phyloP scores from a whole-genome alignment of 2,888 invertebrate species.

The Drosophila tanythrix region DNA sequence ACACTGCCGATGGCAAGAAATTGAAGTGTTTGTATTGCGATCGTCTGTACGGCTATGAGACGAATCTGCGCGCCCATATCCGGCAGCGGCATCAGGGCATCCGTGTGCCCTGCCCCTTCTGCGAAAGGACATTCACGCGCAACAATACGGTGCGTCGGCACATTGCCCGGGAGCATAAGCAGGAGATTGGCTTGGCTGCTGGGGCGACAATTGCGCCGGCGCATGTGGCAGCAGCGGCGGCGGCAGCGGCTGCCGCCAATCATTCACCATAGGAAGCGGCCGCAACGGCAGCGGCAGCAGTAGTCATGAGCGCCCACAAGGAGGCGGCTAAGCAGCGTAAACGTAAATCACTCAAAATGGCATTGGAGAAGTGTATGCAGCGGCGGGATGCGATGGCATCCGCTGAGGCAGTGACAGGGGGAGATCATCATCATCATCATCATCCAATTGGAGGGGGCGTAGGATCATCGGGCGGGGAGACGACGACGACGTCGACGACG shows the following conservation, averaged over 20 bases:
- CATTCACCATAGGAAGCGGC: slow-evolving; percentile 85
- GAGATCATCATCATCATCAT: slow-evolving; percentile 17
- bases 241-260: slow-evolving; percentile 83
- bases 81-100: slow-evolving; percentile 96
- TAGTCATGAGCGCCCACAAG: slow-evolving; percentile 83
- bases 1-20: slow-evolving; percentile 95
- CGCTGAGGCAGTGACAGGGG: slow-evolving; percentile 35
- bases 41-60: slow-evolving; percentile 96
- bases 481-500: neutral
- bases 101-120: slow-evolving; percentile 95
- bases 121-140: slow-evolving; percentile 95
- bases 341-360: slow-evolving; percentile 83
- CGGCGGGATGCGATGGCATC: slow-evolving; percentile 80
- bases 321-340: slow-evolving; percentile 83
- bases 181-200: slow-evolving; percentile 85
- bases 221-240: slow-evolving; percentile 82
- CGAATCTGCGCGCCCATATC: slow-evolving; percentile 95
- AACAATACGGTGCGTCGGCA: slow-evolving; percentile 96
- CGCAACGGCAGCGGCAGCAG: slow-evolving; percentile 84
- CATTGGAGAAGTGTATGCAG: slow-evolving; percentile 83
- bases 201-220: slow-evolving; percentile 80
- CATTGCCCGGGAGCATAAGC: slow-evolving; percentile 95
- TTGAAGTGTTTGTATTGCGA: slow-evolving; percentile 97
- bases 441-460: neutral
- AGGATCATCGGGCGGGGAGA: slow-evolving; percentile 2